These are phyloP conservation scores for Lanistes nyassanus DNA, from an alignment of 1,140 invertebrate genomes.

Conservation along the genomic window DNA sequence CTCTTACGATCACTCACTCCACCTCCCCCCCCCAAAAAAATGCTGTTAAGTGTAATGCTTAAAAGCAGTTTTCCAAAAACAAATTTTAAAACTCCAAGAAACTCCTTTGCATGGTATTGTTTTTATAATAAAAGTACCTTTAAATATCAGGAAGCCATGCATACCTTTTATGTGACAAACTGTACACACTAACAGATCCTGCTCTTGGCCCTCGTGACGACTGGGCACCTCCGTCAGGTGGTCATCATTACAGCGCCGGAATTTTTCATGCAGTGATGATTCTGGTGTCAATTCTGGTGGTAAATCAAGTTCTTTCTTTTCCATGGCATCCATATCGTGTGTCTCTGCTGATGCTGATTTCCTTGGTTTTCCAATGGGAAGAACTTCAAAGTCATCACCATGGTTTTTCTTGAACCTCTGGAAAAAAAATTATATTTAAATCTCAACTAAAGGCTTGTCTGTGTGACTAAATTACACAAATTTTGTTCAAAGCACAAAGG, in stretches of 20 bases:
- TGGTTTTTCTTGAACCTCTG: constrained; percentile 10
- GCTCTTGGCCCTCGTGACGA: constrained; percentile 4
- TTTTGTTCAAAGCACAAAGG: too few relatives aligned
- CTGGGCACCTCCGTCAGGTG: constrained; percentile 4
- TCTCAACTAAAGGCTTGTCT: too few relatives aligned
- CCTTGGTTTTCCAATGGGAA: constrained; percentile 6
- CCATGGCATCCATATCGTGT: too few relatives aligned
- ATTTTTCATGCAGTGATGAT: not conserved
- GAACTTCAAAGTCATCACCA: constrained; percentile 4
- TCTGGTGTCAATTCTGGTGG: too few relatives aligned
- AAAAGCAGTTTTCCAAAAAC: too few relatives aligned
- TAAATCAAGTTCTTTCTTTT: too few relatives aligned
- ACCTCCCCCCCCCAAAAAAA: too few relatives aligned
- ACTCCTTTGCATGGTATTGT: too few relatives aligned
- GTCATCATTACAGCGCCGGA: constrained; percentile 2
- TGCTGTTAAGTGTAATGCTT: too few relatives aligned
- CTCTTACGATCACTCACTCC: too few relatives aligned
- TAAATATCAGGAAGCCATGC: not conserved
- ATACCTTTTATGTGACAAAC: constrained; percentile 3
- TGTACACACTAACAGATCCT: constrained; percentile 3
- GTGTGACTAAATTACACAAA: too few relatives aligned
- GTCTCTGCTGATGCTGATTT: not conserved
- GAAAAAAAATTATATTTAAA: not conserved
- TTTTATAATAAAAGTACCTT: not conserved
- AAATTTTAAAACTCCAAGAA: too few relatives aligned